Evolutionary conservation across 2,888 invertebrate species (phyloP).

Genomic region (Hofmannophila pseudospretella): DNA sequence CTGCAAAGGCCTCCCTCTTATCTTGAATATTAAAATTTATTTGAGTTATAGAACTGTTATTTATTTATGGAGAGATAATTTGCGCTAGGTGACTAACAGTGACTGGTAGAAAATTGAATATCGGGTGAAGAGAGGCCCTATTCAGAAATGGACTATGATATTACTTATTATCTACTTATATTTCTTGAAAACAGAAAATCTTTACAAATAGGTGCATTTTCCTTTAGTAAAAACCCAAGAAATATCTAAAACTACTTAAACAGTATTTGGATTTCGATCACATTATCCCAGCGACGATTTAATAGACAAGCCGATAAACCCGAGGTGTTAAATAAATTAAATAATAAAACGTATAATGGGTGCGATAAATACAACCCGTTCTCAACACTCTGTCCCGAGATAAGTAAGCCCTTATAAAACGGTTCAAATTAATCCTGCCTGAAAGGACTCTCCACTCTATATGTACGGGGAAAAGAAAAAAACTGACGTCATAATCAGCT

Average conservation of each 20-base stretch:
- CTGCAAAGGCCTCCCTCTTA: too few species aligned
- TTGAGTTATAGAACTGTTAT: too few species aligned
- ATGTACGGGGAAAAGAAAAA: constrained; percentile 43
- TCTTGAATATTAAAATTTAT: too few species aligned
- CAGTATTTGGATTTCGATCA: constrained; percentile 65
- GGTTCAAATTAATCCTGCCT: constrained; percentile 71
- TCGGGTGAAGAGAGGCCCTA: too few species aligned
- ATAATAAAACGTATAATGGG: constrained; percentile 76
- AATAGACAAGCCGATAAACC: constrained; percentile 72
- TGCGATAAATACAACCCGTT: constrained; percentile 73
- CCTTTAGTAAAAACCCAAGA: too few species aligned
- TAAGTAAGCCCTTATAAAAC: constrained; percentile 75
- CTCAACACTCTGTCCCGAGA: constrained; percentile 60
- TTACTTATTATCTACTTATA: too few species aligned
- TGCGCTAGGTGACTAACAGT: too few species aligned
- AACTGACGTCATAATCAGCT: constrained; percentile 76
- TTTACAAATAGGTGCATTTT: too few species aligned
- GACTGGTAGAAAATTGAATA: too few species aligned
- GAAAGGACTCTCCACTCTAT: constrained; percentile 57
- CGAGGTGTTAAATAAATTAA: constrained; percentile 75
- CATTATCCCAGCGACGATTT: constrained; percentile 68
- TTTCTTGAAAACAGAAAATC: too few species aligned
- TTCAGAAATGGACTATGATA: too few species aligned
- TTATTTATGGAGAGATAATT: too few species aligned
- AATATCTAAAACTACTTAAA: constrained; percentile 42